Evolutionary conservation across 2,888 invertebrate species (phyloP), one percentile per base, ranked within the genome.

Genomic region (Tetropium fuscum): DNA sequence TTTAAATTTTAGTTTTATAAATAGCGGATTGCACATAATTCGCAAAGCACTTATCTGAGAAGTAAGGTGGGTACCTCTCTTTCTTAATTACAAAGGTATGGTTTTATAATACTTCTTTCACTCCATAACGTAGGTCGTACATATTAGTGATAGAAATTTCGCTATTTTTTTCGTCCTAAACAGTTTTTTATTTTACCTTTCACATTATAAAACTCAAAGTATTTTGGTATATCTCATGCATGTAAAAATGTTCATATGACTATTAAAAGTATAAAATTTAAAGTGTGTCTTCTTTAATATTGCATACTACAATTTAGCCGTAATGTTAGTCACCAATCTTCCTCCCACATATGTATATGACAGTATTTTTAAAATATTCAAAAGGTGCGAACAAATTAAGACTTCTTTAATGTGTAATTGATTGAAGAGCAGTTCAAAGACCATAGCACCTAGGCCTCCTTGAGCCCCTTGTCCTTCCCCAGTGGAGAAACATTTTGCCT

Each of bases 221-320:
- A 74, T 75, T 79, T 78, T 78, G 75, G 76, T 78, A 75, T 76
- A 74, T 75, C 73, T 75, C 71, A 73, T 78, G 78, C 78, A 79
- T 80, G 80, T 80, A 80, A 80, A 80, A 79, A 79, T 80, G 80
- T 80, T 79, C 78, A 80, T 80, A 79, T 76, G 75, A 78, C 71
- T 76, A 79, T 77, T 72, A 74, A 73, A 74, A 69, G 45, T 45
- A 40, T 15, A 49, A 51, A 51, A 40, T 18, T 22, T 27, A 8
- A 6, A 3, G 16, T 11, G 40, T 25, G 51, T 51, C 11, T 51
- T 11, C 38, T 40, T 38, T 27, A 16, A 38, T 18, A n/a, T n/a
- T n/a, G n/a, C n/a, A n/a, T n/a, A n/a, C n/a, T n/a, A n/a, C n/a
- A n/a, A n/a, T n/a, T n/a, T n/a, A n/a, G n/a, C n/a, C n/a, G n/a